Evolutionary conservation across 2,888 invertebrate species (phyloP), one percentile per base, ranked within the genome.

Genomic region (Synanthedon formicaeformis): DNA sequence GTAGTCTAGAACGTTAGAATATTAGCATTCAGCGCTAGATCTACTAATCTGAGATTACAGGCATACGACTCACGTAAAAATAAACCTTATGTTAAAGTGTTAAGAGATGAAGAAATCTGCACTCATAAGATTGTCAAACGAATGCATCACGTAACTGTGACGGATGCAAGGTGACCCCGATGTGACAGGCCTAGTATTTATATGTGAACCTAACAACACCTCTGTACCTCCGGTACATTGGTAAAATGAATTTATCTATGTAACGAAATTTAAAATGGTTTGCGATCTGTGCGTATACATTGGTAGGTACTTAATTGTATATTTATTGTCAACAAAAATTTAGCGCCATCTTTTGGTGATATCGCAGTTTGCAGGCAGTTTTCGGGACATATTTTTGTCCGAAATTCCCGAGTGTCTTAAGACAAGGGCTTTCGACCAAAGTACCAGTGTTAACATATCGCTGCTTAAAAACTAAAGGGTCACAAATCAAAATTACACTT

Each of bases 111-210:
- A 13, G 8, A 45, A 45, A 62, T 57, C 58, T 65, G 64, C 64
- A 68, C 45, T 52, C 53, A 60, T 53, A 62, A 60, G 50, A 52
- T 61, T 65, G 62, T 59, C 40, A 55, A 41, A 51, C 56, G 55
- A 51, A 41, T 56, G 54, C 52, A 34, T 27, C 48, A 65, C 13
- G 61, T 70, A 67, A 67, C 57, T 63, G 67, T 59, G 66, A 66
- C 69, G 57, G 75, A 79, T 74, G 67, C 67, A 75, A 78, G 78
- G 76, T 78, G 80, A 80, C 80, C 78, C 63, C 73, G 67, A 70
- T 75, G 61, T 61, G 60, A 63, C 57, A 63, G 61, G n/a, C 10
- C 27, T 50, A 34, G 13, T 27, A 27, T 48, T 34, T 41, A 13
- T 40, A 14, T 51, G 50, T 34, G 50, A 27, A 12, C 12, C 12